Percentiles rank a stretch among this genome's conserved stretches.
Conservation (phyloP, 2,797 vertebrate genomes). For the Tiaroga cobitis region DNA sequence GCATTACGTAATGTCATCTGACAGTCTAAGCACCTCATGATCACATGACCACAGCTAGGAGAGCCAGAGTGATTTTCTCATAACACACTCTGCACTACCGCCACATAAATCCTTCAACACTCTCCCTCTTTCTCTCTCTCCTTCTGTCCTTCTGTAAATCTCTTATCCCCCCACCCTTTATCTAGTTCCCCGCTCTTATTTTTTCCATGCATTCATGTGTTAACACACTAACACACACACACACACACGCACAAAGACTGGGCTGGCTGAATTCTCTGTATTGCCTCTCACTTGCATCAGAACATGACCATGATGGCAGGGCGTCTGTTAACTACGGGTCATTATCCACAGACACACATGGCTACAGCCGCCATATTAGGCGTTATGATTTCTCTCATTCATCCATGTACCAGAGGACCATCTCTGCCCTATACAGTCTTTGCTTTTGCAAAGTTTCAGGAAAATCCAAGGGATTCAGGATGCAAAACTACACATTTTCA, state of each 20-base stretch:
- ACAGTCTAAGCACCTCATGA: constrained; percentile 49
- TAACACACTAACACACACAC: neutral
- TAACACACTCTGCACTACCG: constrained; percentile 7
- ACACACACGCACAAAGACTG: neutral
- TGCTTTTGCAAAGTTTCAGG: neutral
- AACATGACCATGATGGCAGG: constrained; percentile 16
- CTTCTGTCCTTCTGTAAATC: neutral
- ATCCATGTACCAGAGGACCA: neutral
- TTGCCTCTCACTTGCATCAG: constrained; percentile 34
- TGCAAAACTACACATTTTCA: neutral
- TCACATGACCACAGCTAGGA: constrained; percentile 60
- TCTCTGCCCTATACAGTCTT: neutral
- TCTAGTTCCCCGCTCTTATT: neutral
- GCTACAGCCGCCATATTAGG: too few species aligned
- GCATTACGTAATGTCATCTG: constrained; percentile 59
- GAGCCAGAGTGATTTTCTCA: constrained; percentile 42
- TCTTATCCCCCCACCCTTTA: neutral
- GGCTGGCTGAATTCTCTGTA: neutral
- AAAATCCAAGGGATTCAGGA: neutral
- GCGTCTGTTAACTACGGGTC: neutral
- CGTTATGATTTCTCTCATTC: neutral
- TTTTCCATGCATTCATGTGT: constrained; percentile 5
- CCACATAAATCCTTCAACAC: constrained; percentile 32
- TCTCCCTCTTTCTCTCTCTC: neutral
- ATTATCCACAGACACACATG: neutral